Evolutionary conservation across 2,113 vertebrate species (phyloP), one percentile per base, ranked within the genome.

Genomic region (Eulemur macaco): DNA sequence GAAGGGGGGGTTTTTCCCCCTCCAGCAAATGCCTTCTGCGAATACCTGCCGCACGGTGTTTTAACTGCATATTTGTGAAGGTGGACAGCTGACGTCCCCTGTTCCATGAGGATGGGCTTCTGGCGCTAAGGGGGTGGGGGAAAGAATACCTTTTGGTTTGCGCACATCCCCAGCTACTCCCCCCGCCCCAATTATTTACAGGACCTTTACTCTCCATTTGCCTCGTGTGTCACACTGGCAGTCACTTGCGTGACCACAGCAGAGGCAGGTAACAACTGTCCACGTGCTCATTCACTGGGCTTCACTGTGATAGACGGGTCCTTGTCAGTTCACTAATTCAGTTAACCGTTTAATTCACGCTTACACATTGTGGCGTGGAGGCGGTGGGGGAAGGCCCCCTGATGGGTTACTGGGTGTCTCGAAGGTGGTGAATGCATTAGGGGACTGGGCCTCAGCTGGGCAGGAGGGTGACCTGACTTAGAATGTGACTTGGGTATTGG

Each of bases 241-340:
- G 4, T 31, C 15, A 3, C 68, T 37, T 34, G 25, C 52, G 8
- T 3, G 0, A 1, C 39, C 11, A 45, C 18, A 37, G 34, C 25
- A 90, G 52, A 27, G 52, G 20, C 45, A 18, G 3, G 58, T 68
- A 12, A 68, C 77, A 64, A 23, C 37, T 37, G 42, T 45, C 18
- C 2, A 14, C 29, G 73, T 89, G 73, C 45, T 66, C 27, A 54
- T 50, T 76, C 52, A 2, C 29, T 78, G 82, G 47, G 10, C 42
- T 89, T 84, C n/a, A 10, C 42, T 37, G 18, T 52, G 45, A 20
- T n/a, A 39, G 76, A 68, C 80, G n/a, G 17, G 42, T n/a, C 63
- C 45, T 89, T 7, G 0, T 66, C 21, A 69, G 37, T 15, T 29
- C 42, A 54, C 2, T 8, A 25, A 58, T 64, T 86, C 68, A 60